phyloP scores from a whole-genome alignment of 2,113 vertebrate species.

The Hippopotamus amphibius region DNA sequence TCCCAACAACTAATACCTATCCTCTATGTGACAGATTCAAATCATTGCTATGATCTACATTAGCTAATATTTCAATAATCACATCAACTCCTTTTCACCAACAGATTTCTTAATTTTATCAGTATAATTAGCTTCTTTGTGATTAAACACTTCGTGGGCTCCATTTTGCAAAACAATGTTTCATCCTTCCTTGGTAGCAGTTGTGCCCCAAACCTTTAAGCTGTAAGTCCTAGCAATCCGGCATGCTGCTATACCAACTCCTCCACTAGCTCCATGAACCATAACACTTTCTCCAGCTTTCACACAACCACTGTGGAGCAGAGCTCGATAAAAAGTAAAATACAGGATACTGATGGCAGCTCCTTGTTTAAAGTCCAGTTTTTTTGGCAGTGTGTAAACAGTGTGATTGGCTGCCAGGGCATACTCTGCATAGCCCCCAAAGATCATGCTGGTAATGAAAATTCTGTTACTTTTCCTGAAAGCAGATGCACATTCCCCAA shows the following conservation, averaged over 20 bases:
- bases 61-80: constrained; percentile 96
- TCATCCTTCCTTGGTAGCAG: constrained; percentile 91
- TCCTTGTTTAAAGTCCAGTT: constrained; percentile 91
- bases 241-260: constrained; percentile 94
- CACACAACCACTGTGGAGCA: constrained; percentile 91
- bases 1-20: constrained; percentile 92
- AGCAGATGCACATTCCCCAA: constrained; percentile 88
- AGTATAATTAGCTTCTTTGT: constrained; percentile 91
- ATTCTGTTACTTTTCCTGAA: constrained; percentile 95
- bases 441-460: constrained; percentile 88
- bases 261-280: constrained; percentile 96
- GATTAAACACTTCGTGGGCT: constrained; percentile 93
- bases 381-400: constrained; percentile 89
- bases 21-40: constrained; percentile 89
- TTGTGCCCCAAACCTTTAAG: constrained; percentile 93
- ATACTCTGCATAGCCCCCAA: constrained; percentile 94
- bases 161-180: constrained; percentile 89
- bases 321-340: constrained; percentile 95
- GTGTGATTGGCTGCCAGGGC: constrained; percentile 86
- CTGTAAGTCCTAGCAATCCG: constrained; percentile 93
- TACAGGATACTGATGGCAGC: constrained; percentile 93
- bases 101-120: constrained; percentile 91
- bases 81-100: constrained; percentile 89
- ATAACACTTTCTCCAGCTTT: constrained; percentile 92
- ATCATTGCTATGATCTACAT: constrained; percentile 93